These are phyloP conservation scores for Phocoena sinus DNA, from an alignment of 2,113 vertebrate species.

Conservation along the genomic window DNA sequence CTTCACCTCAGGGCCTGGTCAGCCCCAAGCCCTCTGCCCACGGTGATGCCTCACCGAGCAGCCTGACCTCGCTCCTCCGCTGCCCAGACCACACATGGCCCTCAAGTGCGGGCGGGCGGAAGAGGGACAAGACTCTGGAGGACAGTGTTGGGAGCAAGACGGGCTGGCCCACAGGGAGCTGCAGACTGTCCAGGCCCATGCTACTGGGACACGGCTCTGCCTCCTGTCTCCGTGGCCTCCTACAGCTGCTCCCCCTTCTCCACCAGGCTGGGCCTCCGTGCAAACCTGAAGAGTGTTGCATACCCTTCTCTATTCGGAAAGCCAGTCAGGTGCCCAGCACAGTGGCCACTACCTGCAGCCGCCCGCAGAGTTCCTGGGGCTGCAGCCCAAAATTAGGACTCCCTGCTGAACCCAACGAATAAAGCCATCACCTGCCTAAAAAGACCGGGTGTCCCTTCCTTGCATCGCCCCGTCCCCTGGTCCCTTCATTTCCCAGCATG, in stretches of 20 bases:
- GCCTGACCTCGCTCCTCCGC: accelerated
- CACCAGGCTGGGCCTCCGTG: background rate
- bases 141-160: background rate
- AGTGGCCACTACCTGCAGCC: background rate
- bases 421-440: background rate
- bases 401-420: background rate
- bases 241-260: background rate
- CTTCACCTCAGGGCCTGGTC: background rate
- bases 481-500: background rate
- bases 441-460: background rate
- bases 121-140: background rate
- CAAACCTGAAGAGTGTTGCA: background rate
- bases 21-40: background rate
- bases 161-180: background rate
- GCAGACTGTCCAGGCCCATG: background rate
- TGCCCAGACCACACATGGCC: background rate
- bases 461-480: no score
- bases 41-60: background rate
- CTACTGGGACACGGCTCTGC: no score
- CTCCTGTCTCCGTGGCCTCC: background rate
- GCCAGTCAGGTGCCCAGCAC: background rate
- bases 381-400: background rate
- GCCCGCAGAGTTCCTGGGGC: background rate
- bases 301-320: background rate
- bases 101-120: background rate